Percentiles rank a stretch among this genome's conserved stretches.
Evolutionary conservation across 2,797 vertebrate species (phyloP).

Genomic region (Sebastes iracundus): DNA sequence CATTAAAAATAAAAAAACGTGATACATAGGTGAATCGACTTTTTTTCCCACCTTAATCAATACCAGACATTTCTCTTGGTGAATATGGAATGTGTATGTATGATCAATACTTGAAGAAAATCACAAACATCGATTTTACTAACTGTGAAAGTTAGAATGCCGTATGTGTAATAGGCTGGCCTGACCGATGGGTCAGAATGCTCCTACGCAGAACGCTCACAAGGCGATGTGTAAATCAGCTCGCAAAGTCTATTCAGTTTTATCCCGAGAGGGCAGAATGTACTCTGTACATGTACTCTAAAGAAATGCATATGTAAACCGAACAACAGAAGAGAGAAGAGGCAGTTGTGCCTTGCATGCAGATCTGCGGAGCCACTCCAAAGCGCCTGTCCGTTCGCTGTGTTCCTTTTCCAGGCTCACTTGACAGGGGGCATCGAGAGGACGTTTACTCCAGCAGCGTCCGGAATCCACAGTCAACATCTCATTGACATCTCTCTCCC

Average conservation of each 20-base stretch:
- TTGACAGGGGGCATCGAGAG: constrained; percentile 13
- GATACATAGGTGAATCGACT: too few species aligned
- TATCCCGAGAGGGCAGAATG: background rate
- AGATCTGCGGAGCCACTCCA: background rate
- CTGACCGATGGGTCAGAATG: background rate
- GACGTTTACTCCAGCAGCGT: constrained; percentile 21
- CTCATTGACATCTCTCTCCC: constrained; percentile 29
- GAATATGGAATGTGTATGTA: background rate
- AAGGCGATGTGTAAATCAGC: background rate
- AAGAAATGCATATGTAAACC: constrained; percentile 2
- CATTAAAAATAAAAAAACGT: too few species aligned
- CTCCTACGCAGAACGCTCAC: background rate
- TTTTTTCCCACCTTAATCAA: background rate
- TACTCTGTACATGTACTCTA: too few species aligned
- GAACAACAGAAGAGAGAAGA: constrained; percentile 1
- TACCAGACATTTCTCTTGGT: background rate
- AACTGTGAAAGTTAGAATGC: background rate
- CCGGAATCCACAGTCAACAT: constrained; percentile 36
- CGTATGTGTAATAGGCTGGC: background rate
- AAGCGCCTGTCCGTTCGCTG: background rate
- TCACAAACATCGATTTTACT: background rate
- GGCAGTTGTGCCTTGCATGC: background rate
- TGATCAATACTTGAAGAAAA: background rate
- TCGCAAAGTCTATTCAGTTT: background rate
- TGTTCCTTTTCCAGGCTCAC: constrained; percentile 14